These are phyloP conservation scores for Hirundichthys speculiger DNA, from an alignment of 2,113 vertebrate species.

Conservation along the genomic window DNA sequence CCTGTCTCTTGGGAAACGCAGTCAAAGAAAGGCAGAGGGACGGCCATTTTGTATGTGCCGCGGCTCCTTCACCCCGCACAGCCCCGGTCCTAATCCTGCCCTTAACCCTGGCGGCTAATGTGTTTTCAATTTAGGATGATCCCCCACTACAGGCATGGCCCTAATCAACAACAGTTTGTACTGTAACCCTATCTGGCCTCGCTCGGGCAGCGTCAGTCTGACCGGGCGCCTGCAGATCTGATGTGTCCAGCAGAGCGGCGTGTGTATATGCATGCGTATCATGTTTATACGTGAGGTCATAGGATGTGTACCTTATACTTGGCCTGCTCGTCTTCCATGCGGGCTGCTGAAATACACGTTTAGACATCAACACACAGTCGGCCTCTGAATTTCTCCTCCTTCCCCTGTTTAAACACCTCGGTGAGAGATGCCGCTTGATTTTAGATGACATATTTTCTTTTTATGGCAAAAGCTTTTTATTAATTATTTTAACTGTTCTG, in stretches of 20 bases:
- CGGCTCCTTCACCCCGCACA: slow-evolving; percentile 32
- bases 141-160: slow-evolving; percentile 68
- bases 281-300: slow-evolving; percentile 66
- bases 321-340: slow-evolving; percentile 40
- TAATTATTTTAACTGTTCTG: not conserved
- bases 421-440: not conserved
- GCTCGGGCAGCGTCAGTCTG: slow-evolving; percentile 60
- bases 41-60: slow-evolving; percentile 75
- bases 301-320: slow-evolving; percentile 39
- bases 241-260: slow-evolving; percentile 64
- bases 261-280: slow-evolving; percentile 40
- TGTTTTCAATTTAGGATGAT: slow-evolving; percentile 84
- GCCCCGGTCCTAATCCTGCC: slow-evolving; percentile 75
- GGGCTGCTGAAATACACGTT: slow-evolving; percentile 29
- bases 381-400: not conserved
- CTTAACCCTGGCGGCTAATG: slow-evolving; percentile 77
- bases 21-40: slow-evolving; percentile 70
- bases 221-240: slow-evolving; percentile 68
- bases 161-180: slow-evolving; percentile 86
- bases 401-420: not conserved
- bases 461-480: not conserved
- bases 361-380: slow-evolving; percentile 12
- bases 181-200: slow-evolving; percentile 79
- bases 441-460: not conserved
- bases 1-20: slow-evolving; percentile 73